Conservation (phyloP, 2,113 vertebrate species). For the Aplodontia rufa region DNA sequence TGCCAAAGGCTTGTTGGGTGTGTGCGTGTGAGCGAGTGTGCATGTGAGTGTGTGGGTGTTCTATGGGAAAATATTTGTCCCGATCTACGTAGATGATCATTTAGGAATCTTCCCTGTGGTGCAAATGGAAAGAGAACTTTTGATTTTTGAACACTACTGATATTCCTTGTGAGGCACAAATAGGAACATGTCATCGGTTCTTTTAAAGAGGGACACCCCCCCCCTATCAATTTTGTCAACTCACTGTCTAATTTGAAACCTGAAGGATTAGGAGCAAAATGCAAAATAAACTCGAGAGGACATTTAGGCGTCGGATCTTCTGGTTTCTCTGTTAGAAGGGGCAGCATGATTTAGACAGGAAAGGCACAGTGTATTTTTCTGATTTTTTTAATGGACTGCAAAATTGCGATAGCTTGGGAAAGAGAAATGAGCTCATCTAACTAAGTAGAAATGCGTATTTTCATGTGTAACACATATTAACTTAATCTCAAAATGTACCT, state of each 20-base stretch:
- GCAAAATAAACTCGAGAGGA: neutral
- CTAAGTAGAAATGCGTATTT: neutral
- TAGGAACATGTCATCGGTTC: neutral
- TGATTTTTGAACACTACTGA: neutral
- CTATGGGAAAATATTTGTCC: neutral
- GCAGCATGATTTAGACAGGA: neutral
- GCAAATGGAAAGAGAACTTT: neutral
- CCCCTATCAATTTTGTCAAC: neutral
- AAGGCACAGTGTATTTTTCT: neutral
- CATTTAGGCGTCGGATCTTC: neutral
- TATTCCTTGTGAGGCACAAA: neutral
- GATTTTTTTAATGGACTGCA: neutral
- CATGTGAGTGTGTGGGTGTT: accelerated
- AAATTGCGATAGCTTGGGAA: neutral
- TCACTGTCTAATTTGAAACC: neutral
- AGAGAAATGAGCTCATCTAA: neutral
- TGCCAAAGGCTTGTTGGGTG: conserved; percentile 44
- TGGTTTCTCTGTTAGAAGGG: neutral
- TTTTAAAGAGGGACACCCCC: neutral
- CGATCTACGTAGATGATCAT: neutral
- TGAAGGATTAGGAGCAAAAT: neutral
- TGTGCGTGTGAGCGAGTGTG: accelerated
- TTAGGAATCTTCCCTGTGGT: neutral
- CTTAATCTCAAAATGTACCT: neutral
- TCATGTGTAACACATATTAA: neutral